Percentiles rank a stretch among this genome's conserved stretches.
Evolutionary conservation across 2,888 invertebrate species (phyloP).

Genomic region (Dolichomitus sp.): DNA sequence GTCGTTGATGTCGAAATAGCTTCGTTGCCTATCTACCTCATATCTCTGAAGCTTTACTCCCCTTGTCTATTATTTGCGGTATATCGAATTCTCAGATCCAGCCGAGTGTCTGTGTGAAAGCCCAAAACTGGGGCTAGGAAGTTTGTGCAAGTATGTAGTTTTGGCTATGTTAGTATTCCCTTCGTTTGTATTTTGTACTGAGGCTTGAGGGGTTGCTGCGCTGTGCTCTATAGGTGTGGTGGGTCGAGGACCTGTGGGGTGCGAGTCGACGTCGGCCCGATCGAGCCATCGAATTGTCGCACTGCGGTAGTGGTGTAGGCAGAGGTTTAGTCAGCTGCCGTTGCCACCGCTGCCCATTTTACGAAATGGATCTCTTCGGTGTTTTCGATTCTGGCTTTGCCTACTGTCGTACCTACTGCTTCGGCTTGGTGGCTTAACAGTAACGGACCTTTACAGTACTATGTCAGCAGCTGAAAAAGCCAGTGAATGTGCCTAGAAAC

Average conservation of each 20-base stretch:
- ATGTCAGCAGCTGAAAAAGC: conserved; percentile 64
- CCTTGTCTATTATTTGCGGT: conserved; percentile 1
- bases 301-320: conserved; percentile 83
- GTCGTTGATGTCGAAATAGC: background rate
- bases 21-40: background rate
- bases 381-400: conserved; percentile 60
- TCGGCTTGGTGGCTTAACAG: conserved; percentile 39
- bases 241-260: conserved; percentile 68
- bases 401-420: conserved; percentile 32
- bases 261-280: conserved; percentile 66
- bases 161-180: conserved; percentile 35
- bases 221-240: conserved; percentile 3
- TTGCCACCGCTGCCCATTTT: conserved; percentile 64
- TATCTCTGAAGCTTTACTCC: conserved; percentile 1
- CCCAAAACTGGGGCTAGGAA: background rate
- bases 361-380: conserved; percentile 68
- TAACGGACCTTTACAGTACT: conserved; percentile 67
- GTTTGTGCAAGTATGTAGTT: conserved; percentile 6
- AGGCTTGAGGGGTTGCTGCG: conserved; percentile 33
- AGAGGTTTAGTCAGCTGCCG: conserved; percentile 75
- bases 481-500: background rate
- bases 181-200: conserved; percentile 47
- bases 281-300: conserved; percentile 84
- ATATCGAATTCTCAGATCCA: background rate
- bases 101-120: background rate